These are phyloP conservation scores for Pagrus major DNA, from an alignment of 2,113 vertebrate genomes.

Conservation along the genomic window DNA sequence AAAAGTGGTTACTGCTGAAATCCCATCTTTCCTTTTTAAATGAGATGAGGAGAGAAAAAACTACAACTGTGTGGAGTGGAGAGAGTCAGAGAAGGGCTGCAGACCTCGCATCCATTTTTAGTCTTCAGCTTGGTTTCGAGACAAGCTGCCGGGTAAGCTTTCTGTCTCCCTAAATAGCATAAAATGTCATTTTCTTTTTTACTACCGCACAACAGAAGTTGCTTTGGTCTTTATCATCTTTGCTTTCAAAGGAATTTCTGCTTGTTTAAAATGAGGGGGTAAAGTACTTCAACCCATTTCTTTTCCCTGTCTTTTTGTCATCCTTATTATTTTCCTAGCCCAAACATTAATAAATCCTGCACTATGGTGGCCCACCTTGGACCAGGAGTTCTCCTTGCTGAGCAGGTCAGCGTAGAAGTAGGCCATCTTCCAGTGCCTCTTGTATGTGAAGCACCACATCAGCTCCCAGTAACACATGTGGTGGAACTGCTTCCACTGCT, in stretches of 20 bases:
- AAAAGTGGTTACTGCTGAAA: conserved; percentile 40
- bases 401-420: conserved; percentile 98
- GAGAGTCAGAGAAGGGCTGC: background rate
- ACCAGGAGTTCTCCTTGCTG: conserved; percentile 97
- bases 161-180: background rate
- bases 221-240: too few relatives aligned
- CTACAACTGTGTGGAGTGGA: background rate
- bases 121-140: background rate
- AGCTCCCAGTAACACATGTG: conserved; percentile 99
- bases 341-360: background rate
- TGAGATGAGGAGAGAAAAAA: background rate
- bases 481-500: conserved; percentile 98
- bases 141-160: background rate
- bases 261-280: background rate
- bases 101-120: background rate
- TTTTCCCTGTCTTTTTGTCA: background rate
- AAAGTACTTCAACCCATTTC: background rate
- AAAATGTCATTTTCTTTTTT: background rate
- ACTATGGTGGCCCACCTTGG: conserved; percentile 87
- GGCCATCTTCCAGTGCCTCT: conserved; percentile 97
- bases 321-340: background rate
- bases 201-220: too few relatives aligned
- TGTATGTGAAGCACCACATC: conserved; percentile 99
- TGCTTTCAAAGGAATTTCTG: too few relatives aligned
- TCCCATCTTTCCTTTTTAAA: conserved; percentile 17